Conservation (phyloP, 2,797 vertebrate species). For the Carcharodon carcharias region DNA sequence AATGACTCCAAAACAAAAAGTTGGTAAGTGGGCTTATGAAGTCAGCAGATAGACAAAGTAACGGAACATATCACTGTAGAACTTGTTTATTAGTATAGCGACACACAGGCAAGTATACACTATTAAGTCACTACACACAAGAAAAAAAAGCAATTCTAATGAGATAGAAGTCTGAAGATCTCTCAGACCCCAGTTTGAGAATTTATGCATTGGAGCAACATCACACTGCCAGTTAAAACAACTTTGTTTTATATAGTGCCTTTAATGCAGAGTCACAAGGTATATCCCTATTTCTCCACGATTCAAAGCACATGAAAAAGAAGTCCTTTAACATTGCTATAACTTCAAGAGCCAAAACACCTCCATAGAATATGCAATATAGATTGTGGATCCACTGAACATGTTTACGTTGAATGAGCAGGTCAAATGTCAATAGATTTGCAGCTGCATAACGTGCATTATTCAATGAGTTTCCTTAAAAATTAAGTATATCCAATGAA, state of each 20-base stretch:
- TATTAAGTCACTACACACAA: background rate
- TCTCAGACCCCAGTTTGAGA: background rate
- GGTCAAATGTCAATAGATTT: background rate
- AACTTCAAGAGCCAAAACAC: background rate
- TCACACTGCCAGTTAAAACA: background rate
- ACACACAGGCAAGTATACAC: background rate
- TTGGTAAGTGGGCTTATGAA: background rate
- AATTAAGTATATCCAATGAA: background rate
- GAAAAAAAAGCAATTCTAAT: background rate
- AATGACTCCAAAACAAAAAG: background rate
- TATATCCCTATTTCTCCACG: background rate
- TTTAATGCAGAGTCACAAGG: background rate
- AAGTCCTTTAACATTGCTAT: background rate
- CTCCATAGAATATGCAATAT: background rate
- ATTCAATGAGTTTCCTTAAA: background rate
- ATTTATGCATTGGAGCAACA: background rate
- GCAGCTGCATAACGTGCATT: background rate
- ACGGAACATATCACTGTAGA: background rate
- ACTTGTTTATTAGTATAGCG: background rate
- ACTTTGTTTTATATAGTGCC: too few species aligned
- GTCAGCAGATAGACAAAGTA: background rate
- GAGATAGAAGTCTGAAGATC: background rate
- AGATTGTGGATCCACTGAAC: background rate
- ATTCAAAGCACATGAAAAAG: background rate
- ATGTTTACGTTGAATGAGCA: background rate